Base-by-base conservation (phyloP, 2,888 invertebrate species). In the Trypoxylon attenuatum region DNA sequence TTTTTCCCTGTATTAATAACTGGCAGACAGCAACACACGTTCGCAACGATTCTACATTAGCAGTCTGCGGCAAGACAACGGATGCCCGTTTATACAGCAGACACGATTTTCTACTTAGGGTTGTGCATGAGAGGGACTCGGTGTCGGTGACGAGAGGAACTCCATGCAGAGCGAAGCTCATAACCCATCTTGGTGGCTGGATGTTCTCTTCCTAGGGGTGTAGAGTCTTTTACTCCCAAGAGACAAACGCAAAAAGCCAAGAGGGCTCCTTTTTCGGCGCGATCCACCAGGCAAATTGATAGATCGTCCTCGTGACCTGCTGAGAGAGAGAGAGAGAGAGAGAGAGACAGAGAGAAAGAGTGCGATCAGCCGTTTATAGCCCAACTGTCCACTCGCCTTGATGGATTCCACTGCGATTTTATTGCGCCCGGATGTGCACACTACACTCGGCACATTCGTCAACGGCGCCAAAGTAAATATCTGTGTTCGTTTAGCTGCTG, bases 21-120 rank as follows among this genome's bases (percentile, higher is more conserved):
- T 41, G 19, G 5, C 16, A 41, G 8, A 19, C 18, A 10, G 41
- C 23, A 25, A 15, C 46, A 13, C 25, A 13, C 33, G 33, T 33
- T 10, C 33, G 33, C 33, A 33, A 13, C 13, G 10, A 42, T 54
- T 50, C 52, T 43, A 39, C 67, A 60, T 68, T 68, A 56, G 66
- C 27, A 55, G 53, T 59, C 47, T 4, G 25, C 54, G 2, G 33
- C 38, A 5, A 58, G 52, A 56, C 21, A 29, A 33, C 38, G 63
- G 52, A 25, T 46, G 59, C 68, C 74, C 78, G 76, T 85, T 83
- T 80, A 81, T 84, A 84, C 81, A 81, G 80, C 82, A 85, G 85
- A 86, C 86, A 86, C 83, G 86, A 84, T 85, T 86, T 85, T 86
- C 84, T 86, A 86, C 86, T 86, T 84, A 86, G 82, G 80, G 77